Conservation (phyloP, 2,888 invertebrate species). For the Linnaemya tessellans region DNA sequence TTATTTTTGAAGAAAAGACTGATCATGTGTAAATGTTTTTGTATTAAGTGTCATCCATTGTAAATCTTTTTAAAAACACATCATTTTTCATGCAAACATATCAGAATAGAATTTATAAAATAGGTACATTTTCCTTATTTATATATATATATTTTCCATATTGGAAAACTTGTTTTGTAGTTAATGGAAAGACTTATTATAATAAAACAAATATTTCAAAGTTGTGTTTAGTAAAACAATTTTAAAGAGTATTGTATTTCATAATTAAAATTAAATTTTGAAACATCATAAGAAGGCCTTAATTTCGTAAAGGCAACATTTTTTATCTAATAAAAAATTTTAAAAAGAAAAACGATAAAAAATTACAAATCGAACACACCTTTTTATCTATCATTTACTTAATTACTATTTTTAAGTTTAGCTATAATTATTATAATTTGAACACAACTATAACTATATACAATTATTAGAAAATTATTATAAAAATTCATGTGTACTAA, state of each 20-base stretch:
- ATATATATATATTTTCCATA: constrained; percentile 71
- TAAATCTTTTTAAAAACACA: constrained; percentile 59
- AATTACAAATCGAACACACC: constrained; percentile 18
- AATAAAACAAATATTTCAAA: constrained; percentile 25
- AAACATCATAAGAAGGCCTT: not conserved
- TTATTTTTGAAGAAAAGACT: constrained; percentile 43
- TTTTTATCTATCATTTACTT: constrained; percentile 60
- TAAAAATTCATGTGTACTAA: constrained; percentile 10
- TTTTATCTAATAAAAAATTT: not conserved
- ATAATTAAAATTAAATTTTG: constrained; percentile 31
- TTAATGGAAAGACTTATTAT: constrained; percentile 67
- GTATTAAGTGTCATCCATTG: constrained; percentile 50
- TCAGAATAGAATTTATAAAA: constrained; percentile 40
- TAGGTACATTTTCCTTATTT: constrained; percentile 28
- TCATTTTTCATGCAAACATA: constrained; percentile 34
- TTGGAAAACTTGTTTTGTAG: constrained; percentile 71
- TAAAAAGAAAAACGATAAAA: not conserved
- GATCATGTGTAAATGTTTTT: constrained; percentile 53
- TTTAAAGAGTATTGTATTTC: constrained; percentile 58
- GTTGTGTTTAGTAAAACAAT: constrained; percentile 39
- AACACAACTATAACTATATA: constrained; percentile 43
- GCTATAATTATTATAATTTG: constrained; percentile 31
- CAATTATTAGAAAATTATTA: constrained; percentile 43
- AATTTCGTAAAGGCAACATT: not conserved
- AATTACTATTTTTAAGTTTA: constrained; percentile 64